Percentiles rank a stretch among this genome's conserved stretches.
These are phyloP conservation scores for Lutraria lutraria DNA, from an alignment of 2,888 invertebrate species.

Conservation along the genomic window DNA sequence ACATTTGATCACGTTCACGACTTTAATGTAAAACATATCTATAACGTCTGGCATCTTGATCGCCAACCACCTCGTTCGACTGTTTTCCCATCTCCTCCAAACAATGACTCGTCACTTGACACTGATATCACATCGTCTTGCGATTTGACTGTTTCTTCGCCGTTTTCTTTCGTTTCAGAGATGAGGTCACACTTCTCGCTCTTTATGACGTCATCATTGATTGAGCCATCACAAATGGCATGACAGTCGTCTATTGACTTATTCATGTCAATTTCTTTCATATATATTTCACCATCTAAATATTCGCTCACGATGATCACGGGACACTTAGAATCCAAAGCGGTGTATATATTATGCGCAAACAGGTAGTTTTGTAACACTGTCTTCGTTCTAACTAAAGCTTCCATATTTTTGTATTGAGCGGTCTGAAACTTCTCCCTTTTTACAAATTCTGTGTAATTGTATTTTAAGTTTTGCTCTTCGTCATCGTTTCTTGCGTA, in stretches of 20 bases:
- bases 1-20: not conserved
- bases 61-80: not conserved
- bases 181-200: not conserved
- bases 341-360: not conserved
- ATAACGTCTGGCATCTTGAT: conserved; percentile 13
- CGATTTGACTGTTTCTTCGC: not conserved
- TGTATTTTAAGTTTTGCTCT: conserved; percentile 77
- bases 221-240: not conserved
- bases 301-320: conserved; percentile 49
- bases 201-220: not conserved
- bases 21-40: not conserved
- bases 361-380: conserved; percentile 28
- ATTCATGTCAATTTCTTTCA: conserved; percentile 20
- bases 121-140: not conserved
- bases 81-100: not conserved
- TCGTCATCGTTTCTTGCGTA: conserved; percentile 80
- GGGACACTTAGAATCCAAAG: conserved; percentile 7
- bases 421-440: conserved; percentile 73
- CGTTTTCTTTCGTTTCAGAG: not conserved
- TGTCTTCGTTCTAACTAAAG: conserved; percentile 55
- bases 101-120: not conserved
- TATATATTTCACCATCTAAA: conserved; percentile 1
- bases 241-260: not conserved
- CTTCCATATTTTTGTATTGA: conserved; percentile 72
- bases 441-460: conserved; percentile 80